Percentiles rank a stretch among this genome's conserved stretches.
phyloP scores from a whole-genome alignment of 2,888 invertebrate species.

The Palloptera scutellata region DNA sequence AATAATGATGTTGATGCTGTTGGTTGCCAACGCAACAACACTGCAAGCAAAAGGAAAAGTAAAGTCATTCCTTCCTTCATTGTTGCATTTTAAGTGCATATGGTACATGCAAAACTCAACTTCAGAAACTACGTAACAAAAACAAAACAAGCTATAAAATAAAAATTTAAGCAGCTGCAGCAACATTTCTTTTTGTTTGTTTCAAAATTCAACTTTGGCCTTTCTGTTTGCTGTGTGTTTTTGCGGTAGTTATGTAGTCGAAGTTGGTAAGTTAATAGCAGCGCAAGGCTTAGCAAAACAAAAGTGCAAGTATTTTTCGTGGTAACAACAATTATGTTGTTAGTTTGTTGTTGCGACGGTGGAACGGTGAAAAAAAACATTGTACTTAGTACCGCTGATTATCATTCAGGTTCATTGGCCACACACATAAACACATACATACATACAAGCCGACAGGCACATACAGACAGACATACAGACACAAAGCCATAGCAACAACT shows the following conservation, averaged over 20 bases:
- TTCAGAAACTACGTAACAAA: background rate
- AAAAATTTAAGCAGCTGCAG: conserved; percentile 17
- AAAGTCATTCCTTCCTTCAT: too few relatives aligned
- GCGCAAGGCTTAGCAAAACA: conserved; percentile 8
- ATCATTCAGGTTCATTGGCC: conserved; percentile 29
- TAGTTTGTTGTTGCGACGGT: conserved; percentile 9
- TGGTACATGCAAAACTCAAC: too few relatives aligned
- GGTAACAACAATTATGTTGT: conserved; percentile 1
- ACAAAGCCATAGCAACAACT: background rate
- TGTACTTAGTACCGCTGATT: conserved; percentile 18
- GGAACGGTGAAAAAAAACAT: conserved; percentile 8
- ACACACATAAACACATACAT: conserved; percentile 6
- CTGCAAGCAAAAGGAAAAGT: too few relatives aligned
- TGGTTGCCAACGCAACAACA: too few relatives aligned
- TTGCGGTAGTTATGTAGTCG: too few relatives aligned
- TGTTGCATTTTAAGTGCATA: too few relatives aligned
- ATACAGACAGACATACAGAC: background rate
- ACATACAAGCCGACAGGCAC: background rate
- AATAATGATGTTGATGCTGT: too few relatives aligned
- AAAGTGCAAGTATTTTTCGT: conserved; percentile 28
- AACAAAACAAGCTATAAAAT: conserved; percentile 11
- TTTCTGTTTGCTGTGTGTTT: conserved; percentile 16
- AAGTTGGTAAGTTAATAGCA: background rate
- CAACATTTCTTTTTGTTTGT: conserved; percentile 8
- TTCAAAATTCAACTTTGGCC: conserved; percentile 27